Conservation (phyloP, 2,797 vertebrate genomes). For the Phrynocephalus guinanensis region DNA sequence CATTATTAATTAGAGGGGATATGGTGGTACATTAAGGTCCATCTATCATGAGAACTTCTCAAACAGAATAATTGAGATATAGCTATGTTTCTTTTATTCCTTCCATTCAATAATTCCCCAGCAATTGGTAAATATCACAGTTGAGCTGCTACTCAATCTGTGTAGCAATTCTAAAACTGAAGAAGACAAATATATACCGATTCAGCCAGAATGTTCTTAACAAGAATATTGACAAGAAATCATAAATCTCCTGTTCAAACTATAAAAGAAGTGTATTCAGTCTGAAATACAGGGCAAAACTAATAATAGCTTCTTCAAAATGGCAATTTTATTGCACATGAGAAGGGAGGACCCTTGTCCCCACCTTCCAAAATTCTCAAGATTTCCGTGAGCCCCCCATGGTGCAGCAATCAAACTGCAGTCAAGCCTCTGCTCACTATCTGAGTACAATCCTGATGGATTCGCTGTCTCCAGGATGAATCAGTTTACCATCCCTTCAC, state of each 20-base stretch:
- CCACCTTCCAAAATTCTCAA: not conserved
- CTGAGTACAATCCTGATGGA: too few relatives aligned
- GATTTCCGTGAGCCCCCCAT: not conserved
- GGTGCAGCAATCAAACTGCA: too few relatives aligned
- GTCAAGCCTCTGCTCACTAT: too few relatives aligned
- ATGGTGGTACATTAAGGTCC: constrained; percentile 26
- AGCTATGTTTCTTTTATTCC: not conserved
- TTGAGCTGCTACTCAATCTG: constrained; percentile 16
- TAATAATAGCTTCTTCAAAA: not conserved
- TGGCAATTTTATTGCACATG: not conserved
- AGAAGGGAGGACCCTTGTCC: not conserved
- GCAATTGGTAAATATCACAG: not conserved
- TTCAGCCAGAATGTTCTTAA: not conserved
- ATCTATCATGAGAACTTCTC: constrained; percentile 28
- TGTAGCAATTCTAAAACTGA: not conserved
- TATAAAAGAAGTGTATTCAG: not conserved
- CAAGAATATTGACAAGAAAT: not conserved
- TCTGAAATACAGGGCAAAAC: not conserved
- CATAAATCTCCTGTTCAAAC: not conserved
- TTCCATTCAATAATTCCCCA: constrained; percentile 10
- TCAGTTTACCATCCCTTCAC: too few relatives aligned
- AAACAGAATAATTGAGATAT: constrained; percentile 37
- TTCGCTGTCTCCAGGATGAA: too few relatives aligned
- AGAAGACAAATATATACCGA: constrained; percentile 3
- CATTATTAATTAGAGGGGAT: constrained; percentile 56